These are phyloP conservation scores for Netelia inedita DNA, from an alignment of 2,888 invertebrate species.

Conservation along the genomic window DNA sequence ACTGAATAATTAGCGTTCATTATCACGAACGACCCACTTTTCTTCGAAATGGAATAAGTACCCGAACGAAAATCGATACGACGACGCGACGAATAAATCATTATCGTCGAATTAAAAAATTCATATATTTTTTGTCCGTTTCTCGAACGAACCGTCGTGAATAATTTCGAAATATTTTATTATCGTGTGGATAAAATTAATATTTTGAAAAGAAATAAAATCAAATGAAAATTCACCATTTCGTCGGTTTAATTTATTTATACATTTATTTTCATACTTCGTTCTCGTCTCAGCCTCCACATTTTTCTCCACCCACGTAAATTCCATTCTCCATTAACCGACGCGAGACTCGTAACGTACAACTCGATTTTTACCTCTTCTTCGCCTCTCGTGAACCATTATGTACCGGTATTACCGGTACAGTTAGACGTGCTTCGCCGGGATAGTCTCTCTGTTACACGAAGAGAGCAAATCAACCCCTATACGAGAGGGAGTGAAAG, in stretches of 20 bases:
- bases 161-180: no score
- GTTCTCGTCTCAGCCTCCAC: background rate
- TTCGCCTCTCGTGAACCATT: slow-evolving; percentile 27
- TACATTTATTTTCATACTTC: background rate
- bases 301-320: background rate
- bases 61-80: background rate
- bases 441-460: slow-evolving; percentile 16
- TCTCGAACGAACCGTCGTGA: no score
- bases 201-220: no score
- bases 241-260: background rate
- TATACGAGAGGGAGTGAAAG: background rate
- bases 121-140: background rate
- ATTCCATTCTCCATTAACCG: slow-evolving; percentile 18
- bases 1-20: background rate
- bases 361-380: slow-evolving; percentile 30
- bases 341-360: slow-evolving; percentile 6
- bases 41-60: background rate
- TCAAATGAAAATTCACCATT: no score
- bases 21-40: background rate
- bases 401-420: slow-evolving; percentile 24
- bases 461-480: background rate
- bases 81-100: background rate
- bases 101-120: background rate
- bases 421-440: slow-evolving; percentile 11
- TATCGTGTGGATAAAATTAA: no score